A percentile compares a stretch with the other conserved stretches of the same genome.
These are phyloP conservation scores for Cyclopterus lumpus DNA, from an alignment of 2,797 vertebrate genomes.

Conservation along the genomic window DNA sequence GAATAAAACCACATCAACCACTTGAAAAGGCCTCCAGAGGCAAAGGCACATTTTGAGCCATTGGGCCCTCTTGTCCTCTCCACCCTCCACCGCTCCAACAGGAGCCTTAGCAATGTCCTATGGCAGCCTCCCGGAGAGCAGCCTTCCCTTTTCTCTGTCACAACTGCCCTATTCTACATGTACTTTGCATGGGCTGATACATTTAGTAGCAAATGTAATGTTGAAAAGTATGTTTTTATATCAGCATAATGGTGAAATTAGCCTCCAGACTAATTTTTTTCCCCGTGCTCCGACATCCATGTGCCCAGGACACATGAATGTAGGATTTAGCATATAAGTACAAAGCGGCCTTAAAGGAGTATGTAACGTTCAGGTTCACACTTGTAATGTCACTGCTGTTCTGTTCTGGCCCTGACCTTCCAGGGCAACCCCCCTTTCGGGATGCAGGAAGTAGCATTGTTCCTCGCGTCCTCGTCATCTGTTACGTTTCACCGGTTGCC, in stretches of 20 bases:
- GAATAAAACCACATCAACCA: conserved; percentile 48
- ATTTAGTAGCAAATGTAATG: too few relatives aligned
- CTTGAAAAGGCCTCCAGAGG: conserved; percentile 49
- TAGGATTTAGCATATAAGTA: too few relatives aligned
- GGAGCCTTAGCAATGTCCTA: neutral
- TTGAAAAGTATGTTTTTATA: too few relatives aligned
- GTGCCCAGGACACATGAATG: too few relatives aligned
- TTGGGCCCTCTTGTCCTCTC: conserved; percentile 29
- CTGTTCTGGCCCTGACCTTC: neutral
- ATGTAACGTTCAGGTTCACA: too few relatives aligned
- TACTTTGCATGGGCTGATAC: too few relatives aligned
- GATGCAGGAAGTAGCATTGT: neutral
- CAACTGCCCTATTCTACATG: neutral
- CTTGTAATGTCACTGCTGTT: too few relatives aligned
- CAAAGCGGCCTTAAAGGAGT: too few relatives aligned
- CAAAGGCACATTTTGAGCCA: conserved; percentile 49
- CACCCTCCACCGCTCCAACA: too few relatives aligned
- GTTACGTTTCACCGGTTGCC: conserved; percentile 15
- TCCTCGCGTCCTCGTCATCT: neutral
- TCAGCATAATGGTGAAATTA: too few relatives aligned
- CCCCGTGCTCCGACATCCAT: too few relatives aligned
- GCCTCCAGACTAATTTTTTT: too few relatives aligned
- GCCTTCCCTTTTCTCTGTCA: conserved; percentile 5
- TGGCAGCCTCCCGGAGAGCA: neutral
- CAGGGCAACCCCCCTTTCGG: neutral